phyloP scores from a whole-genome alignment of 2,113 vertebrate species.

The Lucifuga dentata region DNA sequence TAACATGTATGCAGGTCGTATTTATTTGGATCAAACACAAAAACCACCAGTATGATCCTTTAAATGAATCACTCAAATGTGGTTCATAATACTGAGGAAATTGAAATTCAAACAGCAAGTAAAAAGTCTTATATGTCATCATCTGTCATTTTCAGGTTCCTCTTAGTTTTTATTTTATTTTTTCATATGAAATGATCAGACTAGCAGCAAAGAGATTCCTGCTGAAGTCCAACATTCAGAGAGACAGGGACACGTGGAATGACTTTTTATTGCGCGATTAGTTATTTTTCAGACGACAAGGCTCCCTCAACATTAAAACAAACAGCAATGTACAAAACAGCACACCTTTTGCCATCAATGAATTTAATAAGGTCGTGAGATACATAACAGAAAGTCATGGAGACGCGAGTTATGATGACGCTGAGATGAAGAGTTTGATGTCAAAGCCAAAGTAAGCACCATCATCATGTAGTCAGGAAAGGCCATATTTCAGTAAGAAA shows the following conservation, averaged over 20 bases:
- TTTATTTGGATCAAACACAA: too few relatives aligned
- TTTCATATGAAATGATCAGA: too few relatives aligned
- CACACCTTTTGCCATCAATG: slow-evolving; percentile 83
- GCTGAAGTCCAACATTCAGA: background rate
- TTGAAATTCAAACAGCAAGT: too few relatives aligned
- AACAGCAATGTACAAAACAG: slow-evolving; percentile 83
- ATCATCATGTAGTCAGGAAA: slow-evolving; percentile 84
- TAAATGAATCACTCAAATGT: too few relatives aligned
- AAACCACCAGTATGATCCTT: too few relatives aligned
- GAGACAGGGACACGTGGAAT: slow-evolving; percentile 78
- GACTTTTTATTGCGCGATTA: slow-evolving; percentile 87
- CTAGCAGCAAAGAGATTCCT: too few relatives aligned
- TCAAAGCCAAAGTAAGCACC: slow-evolving; percentile 87
- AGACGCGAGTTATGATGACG: slow-evolving; percentile 74
- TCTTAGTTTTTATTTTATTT: too few relatives aligned
- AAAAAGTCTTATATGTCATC: too few relatives aligned
- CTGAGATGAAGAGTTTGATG: slow-evolving; percentile 79
- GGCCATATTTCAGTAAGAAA: slow-evolving; percentile 78
- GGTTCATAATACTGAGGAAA: too few relatives aligned
- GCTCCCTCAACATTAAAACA: slow-evolving; percentile 82
- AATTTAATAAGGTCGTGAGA: slow-evolving; percentile 85
- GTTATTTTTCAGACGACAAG: slow-evolving; percentile 85
- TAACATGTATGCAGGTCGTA: too few relatives aligned
- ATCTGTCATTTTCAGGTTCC: too few relatives aligned
- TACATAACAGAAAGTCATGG: slow-evolving; percentile 83